These are phyloP conservation scores for Atethmia centrago DNA, from an alignment of 2,888 invertebrate species.

Conservation along the genomic window DNA sequence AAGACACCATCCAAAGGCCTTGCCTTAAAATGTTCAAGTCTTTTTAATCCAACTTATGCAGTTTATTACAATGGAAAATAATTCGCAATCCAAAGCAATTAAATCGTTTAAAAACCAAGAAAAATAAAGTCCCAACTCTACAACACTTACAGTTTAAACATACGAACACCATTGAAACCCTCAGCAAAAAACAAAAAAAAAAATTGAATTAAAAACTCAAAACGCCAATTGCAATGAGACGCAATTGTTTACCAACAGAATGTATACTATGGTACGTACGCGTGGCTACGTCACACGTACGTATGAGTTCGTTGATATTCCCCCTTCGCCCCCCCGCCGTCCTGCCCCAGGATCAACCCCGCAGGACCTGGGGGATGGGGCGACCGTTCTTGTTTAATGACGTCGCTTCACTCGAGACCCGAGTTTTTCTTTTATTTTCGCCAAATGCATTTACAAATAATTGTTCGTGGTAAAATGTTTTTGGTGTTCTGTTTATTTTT, in stretches of 20 bases:
- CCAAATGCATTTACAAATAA: slow-evolving; percentile 68
- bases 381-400: slow-evolving; percentile 85
- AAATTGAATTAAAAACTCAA: slow-evolving; percentile 47
- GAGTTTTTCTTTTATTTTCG: slow-evolving; percentile 76
- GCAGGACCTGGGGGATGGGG: slow-evolving; percentile 79
- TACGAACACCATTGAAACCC: slow-evolving; percentile 12
- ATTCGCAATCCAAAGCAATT: background rate
- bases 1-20: background rate
- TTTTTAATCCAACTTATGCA: background rate
- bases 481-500: slow-evolving; percentile 39
- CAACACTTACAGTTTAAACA: background rate
- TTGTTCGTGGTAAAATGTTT: slow-evolving; percentile 64
- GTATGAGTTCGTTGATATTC: slow-evolving; percentile 89
- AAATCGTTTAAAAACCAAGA: background rate
- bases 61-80: background rate
- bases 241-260: slow-evolving; percentile 89
- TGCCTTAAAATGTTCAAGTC: slow-evolving; percentile 2
- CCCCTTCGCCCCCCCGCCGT: slow-evolving; percentile 75
- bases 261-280: slow-evolving; percentile 81
- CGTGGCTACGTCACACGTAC: slow-evolving; percentile 85
- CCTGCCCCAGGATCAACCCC: slow-evolving; percentile 77
- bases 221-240: slow-evolving; percentile 70
- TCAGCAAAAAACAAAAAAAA: too few species aligned
- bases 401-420: slow-evolving; percentile 85
- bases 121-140: background rate